These are phyloP conservation scores for Neotoma lepida DNA, from an alignment of 2,113 vertebrate species.

Conservation along the genomic window DNA sequence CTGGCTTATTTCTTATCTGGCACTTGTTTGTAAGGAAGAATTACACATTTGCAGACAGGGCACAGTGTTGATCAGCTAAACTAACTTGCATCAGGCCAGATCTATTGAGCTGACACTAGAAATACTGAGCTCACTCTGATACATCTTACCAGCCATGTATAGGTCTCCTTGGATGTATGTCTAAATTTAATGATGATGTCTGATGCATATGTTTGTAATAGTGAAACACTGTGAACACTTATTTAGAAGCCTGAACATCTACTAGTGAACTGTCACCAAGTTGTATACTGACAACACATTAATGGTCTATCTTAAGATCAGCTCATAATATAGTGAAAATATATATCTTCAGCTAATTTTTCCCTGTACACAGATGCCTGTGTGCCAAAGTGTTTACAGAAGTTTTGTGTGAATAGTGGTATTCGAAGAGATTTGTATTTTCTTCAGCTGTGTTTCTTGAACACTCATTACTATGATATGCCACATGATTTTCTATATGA, in stretches of 20 bases:
- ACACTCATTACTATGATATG: not conserved
- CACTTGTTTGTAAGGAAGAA: not conserved
- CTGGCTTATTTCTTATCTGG: constrained; percentile 8
- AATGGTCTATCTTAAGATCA: not conserved
- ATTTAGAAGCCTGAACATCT: constrained; percentile 28
- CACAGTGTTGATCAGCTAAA: not conserved
- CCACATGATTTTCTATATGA: not conserved
- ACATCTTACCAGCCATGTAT: not conserved
- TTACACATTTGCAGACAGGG: not conserved
- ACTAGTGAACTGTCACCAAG: not conserved
- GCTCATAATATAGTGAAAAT: not conserved
- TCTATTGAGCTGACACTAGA: not conserved
- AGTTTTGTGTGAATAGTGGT: not conserved
- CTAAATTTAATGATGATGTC: constrained; percentile 42
- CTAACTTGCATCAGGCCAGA: not conserved
- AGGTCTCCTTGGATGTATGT: not conserved
- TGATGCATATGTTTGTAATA: not conserved
- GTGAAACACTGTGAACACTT: constrained; percentile 13
- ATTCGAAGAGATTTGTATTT: not conserved
- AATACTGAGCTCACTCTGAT: not conserved
- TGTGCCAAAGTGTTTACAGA: not conserved
- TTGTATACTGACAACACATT: not conserved
- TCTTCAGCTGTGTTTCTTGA: not conserved
- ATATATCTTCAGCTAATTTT: not conserved
- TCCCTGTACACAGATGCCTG: not conserved